Conservation (phyloP, 2,113 vertebrate species). For the Nycticebus coucang region DNA sequence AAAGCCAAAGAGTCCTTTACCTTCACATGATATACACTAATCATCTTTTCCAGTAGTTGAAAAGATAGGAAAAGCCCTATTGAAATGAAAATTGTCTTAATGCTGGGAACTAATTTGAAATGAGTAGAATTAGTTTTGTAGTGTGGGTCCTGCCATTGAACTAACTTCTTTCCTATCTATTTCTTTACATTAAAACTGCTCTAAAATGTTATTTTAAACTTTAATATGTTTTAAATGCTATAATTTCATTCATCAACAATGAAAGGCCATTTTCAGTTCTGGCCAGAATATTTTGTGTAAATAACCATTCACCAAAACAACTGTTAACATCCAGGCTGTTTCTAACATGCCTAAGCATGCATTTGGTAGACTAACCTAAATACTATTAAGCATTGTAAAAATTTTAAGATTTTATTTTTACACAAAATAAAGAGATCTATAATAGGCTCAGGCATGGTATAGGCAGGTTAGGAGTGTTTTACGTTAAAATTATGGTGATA, state of each 20-base stretch:
- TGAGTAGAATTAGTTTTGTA: constrained; percentile 27
- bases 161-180: background rate
- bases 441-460: constrained; percentile 62
- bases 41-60: constrained; percentile 25
- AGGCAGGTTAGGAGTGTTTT: constrained; percentile 43
- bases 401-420: constrained; percentile 56
- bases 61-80: constrained; percentile 3
- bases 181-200: constrained; percentile 29
- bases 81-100: constrained; percentile 54
- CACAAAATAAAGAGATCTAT: constrained; percentile 78
- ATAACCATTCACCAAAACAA: constrained; percentile 20
- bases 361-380: constrained; percentile 78
- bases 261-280: constrained; percentile 30
- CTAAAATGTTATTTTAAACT: background rate
- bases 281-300: background rate
- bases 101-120: background rate
- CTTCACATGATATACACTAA: background rate
- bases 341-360: background rate
- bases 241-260: constrained; percentile 36
- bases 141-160: background rate
- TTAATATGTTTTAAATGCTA: constrained; percentile 38
- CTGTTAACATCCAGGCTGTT: background rate
- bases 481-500: constrained; percentile 79
- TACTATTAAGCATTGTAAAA: constrained; percentile 76
- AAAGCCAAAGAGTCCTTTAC: constrained; percentile 19